Percentiles rank a stretch among this genome's conserved stretches.
Conservation (phyloP, 2,113 vertebrate genomes). For the Thinocorus orbignyianus region DNA sequence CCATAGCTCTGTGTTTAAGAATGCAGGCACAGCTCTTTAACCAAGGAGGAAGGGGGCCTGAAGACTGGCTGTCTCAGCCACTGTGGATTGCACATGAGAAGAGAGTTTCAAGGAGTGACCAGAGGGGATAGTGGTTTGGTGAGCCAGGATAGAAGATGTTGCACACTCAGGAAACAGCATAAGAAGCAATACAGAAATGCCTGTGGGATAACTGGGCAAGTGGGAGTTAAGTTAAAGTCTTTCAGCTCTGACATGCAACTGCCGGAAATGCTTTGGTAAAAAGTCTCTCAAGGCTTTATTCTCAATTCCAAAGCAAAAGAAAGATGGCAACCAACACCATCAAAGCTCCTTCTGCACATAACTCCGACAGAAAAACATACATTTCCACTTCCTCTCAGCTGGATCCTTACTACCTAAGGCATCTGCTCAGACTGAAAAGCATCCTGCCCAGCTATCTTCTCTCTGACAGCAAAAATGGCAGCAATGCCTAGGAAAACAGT, state of each 20-base stretch:
- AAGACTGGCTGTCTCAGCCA: not conserved
- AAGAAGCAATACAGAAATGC: not conserved
- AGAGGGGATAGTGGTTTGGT: not conserved
- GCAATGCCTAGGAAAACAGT: not conserved
- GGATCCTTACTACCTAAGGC: conserved; percentile 1
- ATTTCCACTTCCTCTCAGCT: conserved; percentile 18
- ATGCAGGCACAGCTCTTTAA: not conserved
- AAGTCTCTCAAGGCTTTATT: conserved; percentile 14
- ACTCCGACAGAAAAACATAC: not conserved
- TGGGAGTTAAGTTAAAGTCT: not conserved
- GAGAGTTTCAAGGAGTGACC: not conserved
- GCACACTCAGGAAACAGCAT: not conserved
- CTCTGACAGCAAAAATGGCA: not conserved
- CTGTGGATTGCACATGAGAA: not conserved
- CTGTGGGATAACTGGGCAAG: not conserved
- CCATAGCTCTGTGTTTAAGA: not conserved
- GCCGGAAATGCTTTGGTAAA: conserved; percentile 1
- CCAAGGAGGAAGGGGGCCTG: not conserved
- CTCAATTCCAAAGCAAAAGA: conserved; percentile 24
- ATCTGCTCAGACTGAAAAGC: conserved; percentile 10
- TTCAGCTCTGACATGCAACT: not conserved
- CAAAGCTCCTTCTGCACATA: conserved; percentile 5
- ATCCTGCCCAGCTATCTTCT: not conserved
- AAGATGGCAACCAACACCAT: conserved; percentile 8
- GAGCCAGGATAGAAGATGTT: not conserved